Evolutionary conservation across 2,113 vertebrate species (phyloP).

Genomic region (Onychorhynchus coronatus): DNA sequence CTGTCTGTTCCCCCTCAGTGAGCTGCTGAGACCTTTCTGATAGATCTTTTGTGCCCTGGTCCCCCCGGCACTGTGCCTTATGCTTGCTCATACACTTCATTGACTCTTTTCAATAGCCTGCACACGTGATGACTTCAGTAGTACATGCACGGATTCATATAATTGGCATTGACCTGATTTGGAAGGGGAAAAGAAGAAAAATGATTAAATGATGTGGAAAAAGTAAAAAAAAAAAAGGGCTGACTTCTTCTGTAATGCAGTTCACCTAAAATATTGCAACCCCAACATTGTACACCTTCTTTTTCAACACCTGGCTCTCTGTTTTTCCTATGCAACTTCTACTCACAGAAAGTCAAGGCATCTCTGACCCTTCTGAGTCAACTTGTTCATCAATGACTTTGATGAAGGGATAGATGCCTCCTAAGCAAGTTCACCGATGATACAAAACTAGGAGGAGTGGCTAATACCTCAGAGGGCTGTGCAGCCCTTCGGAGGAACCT

Average conservation of each 20-base stretch:
- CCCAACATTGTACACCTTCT: background rate
- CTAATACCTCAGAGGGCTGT: fast-evolving
- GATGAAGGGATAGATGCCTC: background rate
- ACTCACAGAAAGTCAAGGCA: background rate
- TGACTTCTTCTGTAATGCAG: background rate
- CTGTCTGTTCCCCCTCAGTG: background rate
- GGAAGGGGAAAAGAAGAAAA: background rate
- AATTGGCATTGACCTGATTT: background rate
- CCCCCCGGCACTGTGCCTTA: fast-evolving
- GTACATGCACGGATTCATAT: background rate
- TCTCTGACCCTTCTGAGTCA: background rate
- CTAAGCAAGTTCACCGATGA: background rate
- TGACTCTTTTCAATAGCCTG: background rate
- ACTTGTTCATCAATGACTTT: background rate
- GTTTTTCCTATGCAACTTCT: background rate
- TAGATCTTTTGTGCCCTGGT: background rate
- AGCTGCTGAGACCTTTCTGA: background rate
- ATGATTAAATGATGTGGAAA: background rate
- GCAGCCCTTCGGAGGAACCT: background rate
- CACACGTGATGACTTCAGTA: background rate
- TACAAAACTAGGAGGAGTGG: background rate
- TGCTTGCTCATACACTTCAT: background rate
- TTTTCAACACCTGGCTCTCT: background rate
- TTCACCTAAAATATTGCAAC: background rate
- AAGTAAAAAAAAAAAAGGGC: background rate